These are phyloP conservation scores for Doris montereyensis DNA, from an alignment of 2,888 invertebrate species.

Conservation along the genomic window DNA sequence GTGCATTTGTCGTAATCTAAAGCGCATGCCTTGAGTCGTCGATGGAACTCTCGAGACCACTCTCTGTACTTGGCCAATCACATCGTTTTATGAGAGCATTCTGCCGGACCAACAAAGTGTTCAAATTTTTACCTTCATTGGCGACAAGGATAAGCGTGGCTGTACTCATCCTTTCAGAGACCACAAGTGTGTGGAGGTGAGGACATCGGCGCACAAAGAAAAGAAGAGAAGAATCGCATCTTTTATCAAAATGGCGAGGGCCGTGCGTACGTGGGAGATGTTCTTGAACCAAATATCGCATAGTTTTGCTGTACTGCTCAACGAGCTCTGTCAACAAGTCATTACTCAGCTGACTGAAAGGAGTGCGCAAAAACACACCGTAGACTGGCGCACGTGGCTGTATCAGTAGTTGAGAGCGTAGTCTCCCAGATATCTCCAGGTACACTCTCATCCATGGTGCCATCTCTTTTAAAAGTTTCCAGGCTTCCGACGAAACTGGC, in stretches of 20 bases:
- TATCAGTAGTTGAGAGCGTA: slow-evolving; percentile 75
- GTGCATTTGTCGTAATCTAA: slow-evolving; percentile 80
- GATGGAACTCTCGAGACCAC: slow-evolving; percentile 80
- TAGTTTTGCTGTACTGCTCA: slow-evolving; percentile 76
- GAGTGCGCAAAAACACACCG: slow-evolving; percentile 79
- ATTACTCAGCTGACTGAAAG: slow-evolving; percentile 77
- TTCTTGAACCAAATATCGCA: slow-evolving; percentile 80
- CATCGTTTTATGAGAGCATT: slow-evolving; percentile 80
- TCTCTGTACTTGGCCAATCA: slow-evolving; percentile 80
- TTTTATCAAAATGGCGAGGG: slow-evolving; percentile 80
- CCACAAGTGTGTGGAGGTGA: slow-evolving; percentile 80
- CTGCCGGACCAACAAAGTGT: slow-evolving; percentile 79
- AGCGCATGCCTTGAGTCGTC: slow-evolving; percentile 79
- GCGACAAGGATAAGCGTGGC: slow-evolving; percentile 83
- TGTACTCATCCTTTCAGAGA: slow-evolving; percentile 84
- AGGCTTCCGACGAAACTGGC: slow-evolving; percentile 70
- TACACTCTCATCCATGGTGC: slow-evolving; percentile 81
- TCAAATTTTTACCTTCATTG: slow-evolving; percentile 78
- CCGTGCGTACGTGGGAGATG: slow-evolving; percentile 80
- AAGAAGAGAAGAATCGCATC: slow-evolving; percentile 81
- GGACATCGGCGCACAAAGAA: slow-evolving; percentile 80
- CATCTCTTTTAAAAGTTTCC: slow-evolving; percentile 76
- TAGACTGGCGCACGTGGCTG: slow-evolving; percentile 82
- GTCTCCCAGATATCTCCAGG: slow-evolving; percentile 78
- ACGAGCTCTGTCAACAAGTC: slow-evolving; percentile 76